These are phyloP conservation scores for Chrysochloris asiatica DNA, from an alignment of 2,113 vertebrate species.

Conservation along the genomic window DNA sequence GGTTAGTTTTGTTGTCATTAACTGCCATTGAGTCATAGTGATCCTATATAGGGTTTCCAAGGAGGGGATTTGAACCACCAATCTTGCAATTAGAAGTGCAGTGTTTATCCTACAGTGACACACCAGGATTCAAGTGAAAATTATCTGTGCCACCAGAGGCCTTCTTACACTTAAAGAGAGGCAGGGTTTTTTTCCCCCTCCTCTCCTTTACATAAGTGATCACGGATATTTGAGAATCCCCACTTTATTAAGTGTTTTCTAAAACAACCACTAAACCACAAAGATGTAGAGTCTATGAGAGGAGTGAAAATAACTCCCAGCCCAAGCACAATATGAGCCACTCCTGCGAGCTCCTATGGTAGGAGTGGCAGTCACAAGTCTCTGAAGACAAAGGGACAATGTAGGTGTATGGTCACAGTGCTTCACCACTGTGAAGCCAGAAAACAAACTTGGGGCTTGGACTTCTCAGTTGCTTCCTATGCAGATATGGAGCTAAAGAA, in stretches of 20 bases:
- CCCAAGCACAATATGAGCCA: not conserved
- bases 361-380: not conserved
- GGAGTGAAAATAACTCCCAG: not conserved
- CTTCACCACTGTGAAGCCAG: not conserved
- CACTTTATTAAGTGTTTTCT: not conserved
- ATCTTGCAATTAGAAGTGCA: too few species aligned
- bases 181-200: not conserved
- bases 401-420: not conserved
- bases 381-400: not conserved
- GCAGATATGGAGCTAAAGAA: not conserved
- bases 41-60: too few species aligned
- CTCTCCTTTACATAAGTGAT: not conserved
- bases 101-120: too few species aligned
- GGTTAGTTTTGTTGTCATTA: too few species aligned
- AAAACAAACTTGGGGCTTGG: not conserved
- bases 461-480: not conserved
- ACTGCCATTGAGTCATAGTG: too few species aligned
- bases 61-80: too few species aligned
- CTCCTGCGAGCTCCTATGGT: rapidly evolving
- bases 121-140: not conserved
- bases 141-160: not conserved
- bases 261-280: not conserved
- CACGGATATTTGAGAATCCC: not conserved
- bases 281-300: not conserved
- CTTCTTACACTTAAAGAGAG: not conserved